A percentile compares a stretch with the other conserved stretches of the same genome.
Conservation (phyloP, 2,113 vertebrate genomes). For the Corydoras sp. region DNA sequence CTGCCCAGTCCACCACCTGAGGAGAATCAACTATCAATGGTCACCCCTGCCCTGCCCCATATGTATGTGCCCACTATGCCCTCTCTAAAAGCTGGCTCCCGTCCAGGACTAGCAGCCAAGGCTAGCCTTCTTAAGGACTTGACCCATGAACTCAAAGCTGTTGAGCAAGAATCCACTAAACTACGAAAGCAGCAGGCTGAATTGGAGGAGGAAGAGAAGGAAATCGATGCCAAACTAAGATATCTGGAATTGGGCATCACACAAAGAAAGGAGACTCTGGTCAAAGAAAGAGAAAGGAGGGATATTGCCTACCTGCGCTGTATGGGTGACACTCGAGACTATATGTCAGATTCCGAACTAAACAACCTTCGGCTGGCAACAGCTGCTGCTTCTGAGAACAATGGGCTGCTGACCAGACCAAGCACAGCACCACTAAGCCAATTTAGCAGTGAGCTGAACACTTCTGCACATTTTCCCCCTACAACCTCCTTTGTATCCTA, state of each 20-base stretch:
- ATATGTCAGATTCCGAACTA: slow-evolving; percentile 93
- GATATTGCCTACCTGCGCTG: slow-evolving; percentile 84
- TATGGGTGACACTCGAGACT: slow-evolving; percentile 86
- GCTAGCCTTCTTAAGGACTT: slow-evolving; percentile 91
- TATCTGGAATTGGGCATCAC: slow-evolving; percentile 94
- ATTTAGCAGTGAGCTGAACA: slow-evolving; percentile 73
- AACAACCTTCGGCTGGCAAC: slow-evolving; percentile 81
- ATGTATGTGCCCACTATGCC: slow-evolving; percentile 79
- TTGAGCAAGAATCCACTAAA: slow-evolving; percentile 95
- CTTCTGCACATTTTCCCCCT: slow-evolving; percentile 66
- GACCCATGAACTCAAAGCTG: slow-evolving; percentile 90
- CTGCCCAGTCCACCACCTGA: slow-evolving; percentile 95
- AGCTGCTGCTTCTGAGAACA: slow-evolving; percentile 65
- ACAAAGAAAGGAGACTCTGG: slow-evolving; percentile 89
- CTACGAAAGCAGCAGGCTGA: slow-evolving; percentile 95
- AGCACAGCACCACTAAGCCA: slow-evolving; percentile 72
- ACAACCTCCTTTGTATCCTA: slow-evolving; percentile 75
- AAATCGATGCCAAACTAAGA: slow-evolving; percentile 60
- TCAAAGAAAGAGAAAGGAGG: slow-evolving; percentile 82
- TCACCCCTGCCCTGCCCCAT: slow-evolving; percentile 78
- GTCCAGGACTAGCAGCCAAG: slow-evolving; percentile 75
- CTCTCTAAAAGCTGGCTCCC: slow-evolving; percentile 71
- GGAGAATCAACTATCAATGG: slow-evolving; percentile 82
- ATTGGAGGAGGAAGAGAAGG: slow-evolving; percentile 90
- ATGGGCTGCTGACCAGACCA: slow-evolving; percentile 67